Percentiles rank a stretch among this genome's conserved stretches.
Conservation (phyloP, 2,888 invertebrate species). For the Drosophila subsilvestris region DNA sequence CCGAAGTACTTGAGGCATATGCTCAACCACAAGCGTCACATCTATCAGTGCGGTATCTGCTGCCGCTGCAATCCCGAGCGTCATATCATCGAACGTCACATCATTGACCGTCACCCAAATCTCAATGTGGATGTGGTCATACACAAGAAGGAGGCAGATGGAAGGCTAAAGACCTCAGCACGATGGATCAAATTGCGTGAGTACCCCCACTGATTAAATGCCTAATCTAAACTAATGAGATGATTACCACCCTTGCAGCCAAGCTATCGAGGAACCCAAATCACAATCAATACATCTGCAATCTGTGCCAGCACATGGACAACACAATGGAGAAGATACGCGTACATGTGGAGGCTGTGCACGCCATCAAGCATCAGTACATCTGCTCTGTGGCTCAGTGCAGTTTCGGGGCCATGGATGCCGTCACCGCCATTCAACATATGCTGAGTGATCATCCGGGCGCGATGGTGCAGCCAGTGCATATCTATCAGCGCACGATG, state of each 20-base stretch:
- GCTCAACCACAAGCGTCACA: slow-evolving; percentile 89
- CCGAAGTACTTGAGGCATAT: slow-evolving; percentile 87
- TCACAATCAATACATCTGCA: slow-evolving; percentile 41
- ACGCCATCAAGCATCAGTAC: slow-evolving; percentile 13
- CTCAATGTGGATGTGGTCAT: slow-evolving; percentile 61
- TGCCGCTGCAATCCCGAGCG: slow-evolving; percentile 87
- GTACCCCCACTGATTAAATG: slow-evolving; percentile 9
- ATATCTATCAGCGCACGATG: slow-evolving; percentile 20
- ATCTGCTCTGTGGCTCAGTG: slow-evolving; percentile 40
- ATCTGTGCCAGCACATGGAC: slow-evolving; percentile 42
- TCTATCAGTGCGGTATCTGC: slow-evolving; percentile 91
- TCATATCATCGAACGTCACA: slow-evolving; percentile 88
- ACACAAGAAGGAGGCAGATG: slow-evolving; percentile 36
- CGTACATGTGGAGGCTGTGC: slow-evolving; percentile 16
- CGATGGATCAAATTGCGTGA: slow-evolving; percentile 54
- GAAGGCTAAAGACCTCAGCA: background rate
- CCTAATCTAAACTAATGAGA: background rate
- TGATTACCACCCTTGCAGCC: slow-evolving; percentile 1
- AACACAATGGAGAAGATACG: background rate
- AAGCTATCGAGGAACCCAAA: background rate
- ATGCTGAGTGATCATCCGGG: slow-evolving; percentile 28
- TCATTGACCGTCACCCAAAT: slow-evolving; percentile 85
- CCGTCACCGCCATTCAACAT: slow-evolving; percentile 25
- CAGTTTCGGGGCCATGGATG: rapidly evolving
- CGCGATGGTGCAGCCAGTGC: slow-evolving; percentile 26